Evolutionary conservation across 92 coral and sea anemone species (phyloP), one percentile per base, ranked within the genome.

Genomic region (Montipora capitata): DNA sequence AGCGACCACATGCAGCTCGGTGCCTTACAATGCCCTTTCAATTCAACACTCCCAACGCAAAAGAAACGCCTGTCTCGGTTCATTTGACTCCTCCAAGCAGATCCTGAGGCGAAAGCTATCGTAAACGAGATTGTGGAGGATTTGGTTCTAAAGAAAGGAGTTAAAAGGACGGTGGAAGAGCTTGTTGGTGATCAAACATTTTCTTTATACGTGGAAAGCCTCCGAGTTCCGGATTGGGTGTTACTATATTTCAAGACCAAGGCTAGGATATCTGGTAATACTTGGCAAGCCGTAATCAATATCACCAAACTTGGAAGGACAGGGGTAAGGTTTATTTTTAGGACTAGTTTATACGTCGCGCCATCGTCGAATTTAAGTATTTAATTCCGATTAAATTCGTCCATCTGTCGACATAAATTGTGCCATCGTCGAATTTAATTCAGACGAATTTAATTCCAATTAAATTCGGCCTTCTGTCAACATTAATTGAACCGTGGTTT

Each of bases 41-140:
- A 27, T 27, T 27, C 35, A 27, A 27, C 35, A 27, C 35, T 27
- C 35, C 27, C 35, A 27, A 27, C 35, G 1, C 35, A 27, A 27
- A 27, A 27, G 35, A 27, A 27, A 27, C 35, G 0, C 35, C 35
- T 27, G 35, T 27, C 35, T 27, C 0, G 35, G 35, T 27, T 27
- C 1, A 27, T 27, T 27, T 61, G 67, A 61, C 67, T 2, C 9
- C 35, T 17, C 67, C 67, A 14, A 14, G 15, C 67, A 61, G 67
- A 78, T 58, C 58, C 71, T 2, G 83, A 78, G 17, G 56, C 71
- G 4, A 61, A 59, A 40, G 83, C 38, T 7, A 59, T 78, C 71
- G 72, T 61, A 0, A 58, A 78, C 6, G 70, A 78, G 40, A 78
- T 64, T 40, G 51, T 58, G 7, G 77, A 62, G 72, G 39, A 4